Evolutionary conservation across 2,888 invertebrate genomes (phyloP), one percentile per base, ranked within the genome.

Genomic region (Epinotia ramella): DNA sequence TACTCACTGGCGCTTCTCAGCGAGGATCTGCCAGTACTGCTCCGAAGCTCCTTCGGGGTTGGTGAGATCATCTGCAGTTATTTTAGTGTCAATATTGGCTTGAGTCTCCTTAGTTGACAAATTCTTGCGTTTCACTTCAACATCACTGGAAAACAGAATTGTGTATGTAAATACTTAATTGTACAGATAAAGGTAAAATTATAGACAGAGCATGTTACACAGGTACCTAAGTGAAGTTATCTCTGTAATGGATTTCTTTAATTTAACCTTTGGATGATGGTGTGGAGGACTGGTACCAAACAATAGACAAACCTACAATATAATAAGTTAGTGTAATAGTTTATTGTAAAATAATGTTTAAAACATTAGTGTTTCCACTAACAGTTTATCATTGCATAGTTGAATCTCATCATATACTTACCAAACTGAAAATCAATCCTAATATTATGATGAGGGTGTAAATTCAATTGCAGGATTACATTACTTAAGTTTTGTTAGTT

Each of bases 1-100:
- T 81, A 91, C 92, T 90, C 80, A 95, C 95, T 92, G 95, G 77
- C 97, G 95, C 83, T 96, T 96, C 86, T 97, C 97, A 33, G 97
- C 97, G 78, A 97, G 86, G 64, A 95, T 91, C 88, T 97, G 94
- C 97, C 97, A 98, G 86, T 97, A 98, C 78, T 95, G 95, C 83
- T 96, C 96, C 75, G 97, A 96, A 4, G 97, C 96, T 56, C 95
- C 95, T 74, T 95, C 95, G 75, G 96, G 95, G 60, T 96, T 96
- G 1, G 96, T 97, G 53, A 97, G 92, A 86, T 97, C 97, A 80
- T 96, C 96, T 12, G 90, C 95, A 66, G 96, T 95, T 56, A 97
- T 95, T 82, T 95, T 93, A 67, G 89, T 88, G 69, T 94, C 92
- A 65, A 94, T 90, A 76, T 95, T 95, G 1, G 96, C 96, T 89